Evolutionary conservation across 2,888 invertebrate genomes (phyloP), one percentile per base, ranked within the genome.

Genomic region (Hirtodrosophila alboralis): DNA sequence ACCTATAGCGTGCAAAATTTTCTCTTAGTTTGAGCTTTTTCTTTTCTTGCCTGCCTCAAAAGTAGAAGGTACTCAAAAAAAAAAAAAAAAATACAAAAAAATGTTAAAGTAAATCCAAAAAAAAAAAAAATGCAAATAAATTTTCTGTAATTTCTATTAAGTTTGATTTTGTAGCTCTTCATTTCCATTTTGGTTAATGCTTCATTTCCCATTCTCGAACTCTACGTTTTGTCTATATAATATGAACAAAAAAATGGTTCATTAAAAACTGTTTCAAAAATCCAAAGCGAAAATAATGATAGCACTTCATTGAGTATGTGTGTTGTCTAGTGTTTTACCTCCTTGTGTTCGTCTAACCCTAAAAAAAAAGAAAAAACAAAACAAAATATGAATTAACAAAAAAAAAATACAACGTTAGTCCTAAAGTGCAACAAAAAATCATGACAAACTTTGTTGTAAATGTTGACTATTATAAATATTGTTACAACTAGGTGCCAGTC

Each of bases 301-400:
- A 90, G 90, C 89, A 90, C 90, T 89, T 89, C 90, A 90, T 91
- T 89, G 90, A 90, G 90, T 90, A 89, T 96, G 96, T 96, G 95
- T 95, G 95, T 95, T 95, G 95, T 95, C 95, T 95, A 95, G 94
- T 95, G 94, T 95, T 94, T 92, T 93, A 92, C 93, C 94, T 95
- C 95, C 93, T 94, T 95, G 95, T 96, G 95, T 96, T 94, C 95
- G 95, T 95, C 94, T 94, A 91, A 94, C 93, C 93, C 92, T 87
- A 61, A 76, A 67, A 74, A 81, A 78, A 71, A 70, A 61, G 61
- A 64, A 74, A 49, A 62, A 45, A 71, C 68, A 61, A 58, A 54
- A 57, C 37, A 52, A 54, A 54, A 63, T 62, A 61, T 57, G 71
- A 73, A 70, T 75, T 79, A 44, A 75, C 64, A 71, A 65, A 69